Evolutionary conservation across 2,888 invertebrate species (phyloP), one percentile per base, ranked within the genome.

Genomic region (Pedicia rivosa): DNA sequence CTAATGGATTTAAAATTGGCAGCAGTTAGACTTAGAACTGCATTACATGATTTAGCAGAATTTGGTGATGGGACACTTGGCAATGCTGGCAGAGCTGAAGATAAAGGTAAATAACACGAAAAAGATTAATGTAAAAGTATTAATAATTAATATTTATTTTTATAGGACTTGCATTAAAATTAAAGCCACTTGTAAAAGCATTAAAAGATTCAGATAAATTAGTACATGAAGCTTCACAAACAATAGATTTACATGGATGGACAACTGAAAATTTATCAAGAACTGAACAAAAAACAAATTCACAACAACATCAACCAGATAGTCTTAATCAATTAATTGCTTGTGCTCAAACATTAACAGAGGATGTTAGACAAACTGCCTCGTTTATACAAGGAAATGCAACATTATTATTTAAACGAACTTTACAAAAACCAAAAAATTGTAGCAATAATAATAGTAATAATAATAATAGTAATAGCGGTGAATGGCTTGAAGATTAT

Each of bases 321-420:
- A 81, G 84, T 25, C 64, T 94, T 27, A 91, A 91, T 59, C 86
- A 87, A 57, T 67, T 95, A 41, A 78, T 91, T 43, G 79, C 82
- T 8, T 83, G 87, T 52, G 79, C 90, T 12, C 72, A 84, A 52
- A 82, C 84, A 7, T 70, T 94, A 19, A 84, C 82, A 1, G 83
- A 86, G 56, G 90, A 92, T 61, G 86, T 91, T 26, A 69, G 87
- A 45, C 82, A 86, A 56, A 79, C 87, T 12, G 80, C 88, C 13
- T 87, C 88, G 10, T 86, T 91, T 53, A 88, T 92, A 50, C 88
- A 83, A 63, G 84, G 82, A 41, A 84, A 83, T 56, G 80, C 80
- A 28, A 77, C 79, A 40, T 61, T 80, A 38, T 63, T 84, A 2
- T 90, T 78, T 63, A 86, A 79, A 68, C 68, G 69, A 47, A 63